A percentile compares a stretch with the other conserved stretches of the same genome.
These are phyloP conservation scores for Vulpes vulpes DNA, from an alignment of 2,113 vertebrate genomes.

Conservation along the genomic window DNA sequence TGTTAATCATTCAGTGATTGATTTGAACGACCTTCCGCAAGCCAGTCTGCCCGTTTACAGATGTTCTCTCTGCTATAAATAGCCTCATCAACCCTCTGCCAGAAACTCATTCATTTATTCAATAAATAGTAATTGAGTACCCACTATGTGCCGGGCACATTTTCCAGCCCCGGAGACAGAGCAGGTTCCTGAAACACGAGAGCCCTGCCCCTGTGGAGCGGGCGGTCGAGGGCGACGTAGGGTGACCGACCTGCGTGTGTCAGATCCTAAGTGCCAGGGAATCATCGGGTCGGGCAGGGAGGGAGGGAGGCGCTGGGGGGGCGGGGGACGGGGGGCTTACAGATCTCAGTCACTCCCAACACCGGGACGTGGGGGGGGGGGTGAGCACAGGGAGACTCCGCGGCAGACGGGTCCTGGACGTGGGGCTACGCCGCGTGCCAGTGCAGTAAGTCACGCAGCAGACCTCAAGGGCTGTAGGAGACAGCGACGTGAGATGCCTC, in stretches of 20 bases:
- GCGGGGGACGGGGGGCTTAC: accelerated
- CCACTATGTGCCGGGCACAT: not conserved
- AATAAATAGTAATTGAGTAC: not conserved
- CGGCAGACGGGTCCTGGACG: too few relatives aligned
- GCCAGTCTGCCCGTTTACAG: not conserved
- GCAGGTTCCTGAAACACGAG: not conserved
- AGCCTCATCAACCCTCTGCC: not conserved
- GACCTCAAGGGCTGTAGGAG: too few relatives aligned
- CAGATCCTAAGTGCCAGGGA: not conserved
- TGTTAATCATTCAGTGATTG: conserved; percentile 37
- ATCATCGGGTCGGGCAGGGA: not conserved
- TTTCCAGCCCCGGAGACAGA: not conserved
- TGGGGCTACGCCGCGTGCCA: too few relatives aligned
- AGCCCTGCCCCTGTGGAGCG: not conserved
- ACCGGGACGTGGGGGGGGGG: too few relatives aligned
- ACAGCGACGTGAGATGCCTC: too few relatives aligned
- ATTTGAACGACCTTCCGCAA: conserved; percentile 16
- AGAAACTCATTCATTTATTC: not conserved
- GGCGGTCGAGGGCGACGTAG: not conserved
- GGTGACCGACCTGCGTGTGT: not conserved
- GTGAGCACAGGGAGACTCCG: too few relatives aligned
- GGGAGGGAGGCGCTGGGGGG: accelerated
- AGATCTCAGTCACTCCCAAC: not conserved
- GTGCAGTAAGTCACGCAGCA: too few relatives aligned
- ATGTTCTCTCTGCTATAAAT: not conserved